phyloP scores from a whole-genome alignment of 1,140 invertebrate species.

The Helicoverpa armigera region DNA sequence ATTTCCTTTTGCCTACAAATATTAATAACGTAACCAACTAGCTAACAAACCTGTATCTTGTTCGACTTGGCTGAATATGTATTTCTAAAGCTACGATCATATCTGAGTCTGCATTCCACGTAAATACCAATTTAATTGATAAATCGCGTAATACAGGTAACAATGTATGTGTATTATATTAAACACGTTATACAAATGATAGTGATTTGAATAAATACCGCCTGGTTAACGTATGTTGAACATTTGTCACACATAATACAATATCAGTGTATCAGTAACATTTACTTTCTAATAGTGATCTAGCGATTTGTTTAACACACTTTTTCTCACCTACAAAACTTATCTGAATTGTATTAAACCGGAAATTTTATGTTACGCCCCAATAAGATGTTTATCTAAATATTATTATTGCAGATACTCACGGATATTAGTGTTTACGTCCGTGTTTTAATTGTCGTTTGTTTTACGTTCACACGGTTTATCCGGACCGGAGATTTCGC shows the following conservation, averaged over 20 bases:
- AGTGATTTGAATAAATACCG: constrained; percentile 13
- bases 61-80: constrained; percentile 12
- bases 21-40: not conserved
- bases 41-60: not conserved
- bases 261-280: constrained; percentile 18
- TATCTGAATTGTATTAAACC: not conserved
- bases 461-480: constrained; percentile 41
- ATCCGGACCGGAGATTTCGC: constrained; percentile 35
- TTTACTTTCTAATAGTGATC: constrained; percentile 44
- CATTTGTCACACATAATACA: constrained; percentile 14
- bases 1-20: constrained; percentile 23
- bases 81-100: constrained; percentile 37
- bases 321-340: constrained; percentile 38
- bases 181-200: constrained; percentile 44
- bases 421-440: constrained; percentile 42
- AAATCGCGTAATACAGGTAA: constrained; percentile 39
- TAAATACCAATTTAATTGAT: constrained; percentile 31
- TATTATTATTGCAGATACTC: constrained; percentile 30
- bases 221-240: constrained; percentile 15
- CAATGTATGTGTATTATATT: constrained; percentile 20
- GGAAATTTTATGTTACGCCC: constrained; percentile 31
- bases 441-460: constrained; percentile 42
- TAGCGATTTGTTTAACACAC: constrained; percentile 33
- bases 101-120: constrained; percentile 19
- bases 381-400: constrained; percentile 26